phyloP scores from a whole-genome alignment of 2,113 vertebrate species.

The Oenanthe melanoleuca region DNA sequence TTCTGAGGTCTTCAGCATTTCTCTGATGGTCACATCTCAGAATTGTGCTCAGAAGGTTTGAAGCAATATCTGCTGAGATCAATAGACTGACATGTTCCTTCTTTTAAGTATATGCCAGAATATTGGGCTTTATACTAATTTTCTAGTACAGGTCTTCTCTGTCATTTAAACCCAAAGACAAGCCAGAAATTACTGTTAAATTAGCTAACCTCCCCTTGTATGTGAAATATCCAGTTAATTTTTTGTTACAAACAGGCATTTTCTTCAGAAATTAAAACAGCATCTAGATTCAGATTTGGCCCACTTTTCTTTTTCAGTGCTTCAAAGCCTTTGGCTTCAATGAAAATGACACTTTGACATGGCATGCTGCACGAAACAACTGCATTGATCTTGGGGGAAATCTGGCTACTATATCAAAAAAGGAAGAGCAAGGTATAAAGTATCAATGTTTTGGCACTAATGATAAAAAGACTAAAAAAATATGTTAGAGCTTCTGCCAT shows the following conservation, averaged over 20 bases:
- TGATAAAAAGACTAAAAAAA: neutral
- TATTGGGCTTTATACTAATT: neutral
- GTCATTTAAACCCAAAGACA: neutral
- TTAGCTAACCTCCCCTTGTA: neutral
- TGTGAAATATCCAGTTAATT: neutral
- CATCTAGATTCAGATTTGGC: neutral
- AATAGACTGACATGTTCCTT: neutral
- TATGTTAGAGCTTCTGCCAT: neutral
- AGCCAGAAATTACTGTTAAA: neutral
- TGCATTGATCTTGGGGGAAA: slow-evolving; percentile 86
- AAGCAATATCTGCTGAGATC: neutral
- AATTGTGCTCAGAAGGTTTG: neutral
- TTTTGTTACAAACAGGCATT: neutral
- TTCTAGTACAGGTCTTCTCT: neutral
- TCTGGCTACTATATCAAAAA: slow-evolving; percentile 82
- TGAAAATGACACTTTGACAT: slow-evolving; percentile 74
- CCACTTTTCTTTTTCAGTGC: slow-evolving; percentile 77
- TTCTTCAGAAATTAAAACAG: neutral
- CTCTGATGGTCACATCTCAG: neutral
- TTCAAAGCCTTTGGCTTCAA: slow-evolving; percentile 77
- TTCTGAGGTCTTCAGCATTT: neutral
- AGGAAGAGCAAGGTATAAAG: slow-evolving; percentile 83
- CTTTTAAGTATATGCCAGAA: neutral
- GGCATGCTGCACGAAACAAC: slow-evolving; percentile 80
- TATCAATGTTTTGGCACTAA: neutral